Conservation (phyloP, 1,140 invertebrate genomes). For the Scaptodrosophila lebanonensis region DNA sequence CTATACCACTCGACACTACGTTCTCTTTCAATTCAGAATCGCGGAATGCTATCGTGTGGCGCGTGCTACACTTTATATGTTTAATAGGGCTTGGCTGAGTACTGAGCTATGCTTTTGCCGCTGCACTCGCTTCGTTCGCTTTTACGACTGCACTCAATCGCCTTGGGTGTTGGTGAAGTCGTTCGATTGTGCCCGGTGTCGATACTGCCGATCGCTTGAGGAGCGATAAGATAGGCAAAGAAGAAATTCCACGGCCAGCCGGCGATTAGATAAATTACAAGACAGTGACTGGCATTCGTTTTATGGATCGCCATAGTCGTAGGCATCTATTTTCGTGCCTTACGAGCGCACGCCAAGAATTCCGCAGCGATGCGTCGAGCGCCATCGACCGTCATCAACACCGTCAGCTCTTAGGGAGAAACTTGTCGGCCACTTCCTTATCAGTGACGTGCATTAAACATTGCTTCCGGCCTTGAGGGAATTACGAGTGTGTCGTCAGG, state of each 20-base stretch:
- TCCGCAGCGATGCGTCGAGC: conserved; percentile 41
- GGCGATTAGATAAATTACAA: conserved; percentile 34
- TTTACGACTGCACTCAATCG: conserved; percentile 46
- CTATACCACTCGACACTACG: not conserved
- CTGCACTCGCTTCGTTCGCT: conserved; percentile 12
- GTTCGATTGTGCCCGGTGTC: conserved; percentile 36
- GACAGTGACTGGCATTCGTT: conserved; percentile 3
- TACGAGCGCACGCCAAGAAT: conserved; percentile 19
- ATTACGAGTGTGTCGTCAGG: no score
- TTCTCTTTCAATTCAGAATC: not conserved
- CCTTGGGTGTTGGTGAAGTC: conserved; percentile 29
- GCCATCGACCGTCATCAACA: no score
- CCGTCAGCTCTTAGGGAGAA: no score
- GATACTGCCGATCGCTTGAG: conserved; percentile 23
- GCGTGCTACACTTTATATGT: no score
- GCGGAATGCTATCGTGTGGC: no score
- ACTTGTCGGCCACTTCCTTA: no score
- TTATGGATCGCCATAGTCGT: no score
- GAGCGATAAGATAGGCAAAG: conserved; percentile 40
- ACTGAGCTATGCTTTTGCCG: conserved; percentile 12
- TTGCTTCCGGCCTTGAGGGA: no score
- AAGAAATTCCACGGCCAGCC: conserved; percentile 32
- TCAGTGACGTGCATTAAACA: no score
- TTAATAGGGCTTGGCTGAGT: not conserved
- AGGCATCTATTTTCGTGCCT: conserved; percentile 36